A percentile compares a stretch with the other conserved stretches of the same genome.
phyloP scores from a whole-genome alignment of 2,888 invertebrate genomes.

The Liodrosophila aerea region DNA sequence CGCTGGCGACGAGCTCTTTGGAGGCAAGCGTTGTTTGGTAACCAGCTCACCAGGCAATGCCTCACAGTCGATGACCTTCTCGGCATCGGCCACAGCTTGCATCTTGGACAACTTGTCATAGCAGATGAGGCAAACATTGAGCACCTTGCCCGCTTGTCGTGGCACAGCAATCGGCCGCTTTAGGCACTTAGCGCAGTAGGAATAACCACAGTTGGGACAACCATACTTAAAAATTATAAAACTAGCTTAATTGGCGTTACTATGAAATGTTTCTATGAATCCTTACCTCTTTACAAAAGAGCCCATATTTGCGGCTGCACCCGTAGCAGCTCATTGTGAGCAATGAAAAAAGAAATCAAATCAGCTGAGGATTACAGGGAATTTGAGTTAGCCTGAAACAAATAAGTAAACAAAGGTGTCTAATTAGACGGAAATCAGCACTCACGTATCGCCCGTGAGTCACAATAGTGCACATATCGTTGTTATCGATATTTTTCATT shows the following conservation, averaged over 20 bases:
- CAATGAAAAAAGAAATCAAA: neutral
- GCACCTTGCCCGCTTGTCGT: constrained; percentile 84
- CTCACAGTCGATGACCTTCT: constrained; percentile 70
- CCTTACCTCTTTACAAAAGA: constrained; percentile 88
- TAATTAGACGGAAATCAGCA: constrained; percentile 16
- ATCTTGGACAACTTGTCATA: constrained; percentile 79
- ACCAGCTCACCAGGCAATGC: constrained; percentile 83
- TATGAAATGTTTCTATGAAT: too few species aligned
- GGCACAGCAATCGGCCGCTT: constrained; percentile 87
- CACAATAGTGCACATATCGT: constrained; percentile 16
- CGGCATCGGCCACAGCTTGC: constrained; percentile 58
- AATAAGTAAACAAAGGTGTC: constrained; percentile 34
- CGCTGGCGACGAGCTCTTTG: constrained; percentile 35
- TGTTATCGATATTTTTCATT: constrained; percentile 19
- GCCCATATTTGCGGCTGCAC: constrained; percentile 87
- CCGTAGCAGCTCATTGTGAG: constrained; percentile 88
- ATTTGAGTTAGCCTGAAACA: neutral
- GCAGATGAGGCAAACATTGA: constrained; percentile 86
- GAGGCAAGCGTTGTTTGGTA: constrained; percentile 46
- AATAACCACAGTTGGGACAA: constrained; percentile 92
- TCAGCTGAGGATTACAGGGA: neutral
- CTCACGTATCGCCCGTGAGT: constrained; percentile 24
- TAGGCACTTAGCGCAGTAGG: constrained; percentile 92
- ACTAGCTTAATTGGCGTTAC: too few species aligned
- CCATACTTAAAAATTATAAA: constrained; percentile 90